phyloP scores from a whole-genome alignment of 2,797 vertebrate species.

The Odontamblyopus lacepedii region DNA sequence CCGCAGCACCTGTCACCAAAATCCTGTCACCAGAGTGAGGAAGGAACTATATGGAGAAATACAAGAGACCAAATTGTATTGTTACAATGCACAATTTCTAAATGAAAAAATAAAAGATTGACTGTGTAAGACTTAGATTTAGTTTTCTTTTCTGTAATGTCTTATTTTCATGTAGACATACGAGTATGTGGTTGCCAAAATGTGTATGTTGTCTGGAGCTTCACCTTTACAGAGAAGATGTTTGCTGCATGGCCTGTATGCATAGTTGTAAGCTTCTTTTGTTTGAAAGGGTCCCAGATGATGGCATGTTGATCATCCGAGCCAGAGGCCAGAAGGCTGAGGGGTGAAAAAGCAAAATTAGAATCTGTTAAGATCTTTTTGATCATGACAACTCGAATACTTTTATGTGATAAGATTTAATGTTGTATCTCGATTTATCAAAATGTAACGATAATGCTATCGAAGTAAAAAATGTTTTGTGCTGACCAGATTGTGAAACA shows the following conservation, averaged over 20 bases:
- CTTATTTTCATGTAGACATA: too few relatives aligned
- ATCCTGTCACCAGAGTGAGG: conserved; percentile 95
- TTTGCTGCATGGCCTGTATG: conserved; percentile 98
- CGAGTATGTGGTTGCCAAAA: background rate
- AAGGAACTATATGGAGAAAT: conserved; percentile 82
- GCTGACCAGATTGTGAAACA: too few relatives aligned
- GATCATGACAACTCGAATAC: background rate
- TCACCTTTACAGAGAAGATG: conserved; percentile 98
- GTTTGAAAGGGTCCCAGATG: conserved; percentile 96
- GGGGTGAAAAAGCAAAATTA: conserved; percentile 7
- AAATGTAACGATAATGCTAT: too few relatives aligned
- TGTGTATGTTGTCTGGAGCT: background rate
- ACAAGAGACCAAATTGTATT: conserved; percentile 13
- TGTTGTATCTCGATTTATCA: too few relatives aligned
- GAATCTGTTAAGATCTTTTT: background rate
- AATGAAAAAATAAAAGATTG: background rate
- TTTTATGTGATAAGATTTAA: too few relatives aligned
- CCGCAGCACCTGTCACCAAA: conserved; percentile 93
- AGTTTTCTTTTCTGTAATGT: too few relatives aligned
- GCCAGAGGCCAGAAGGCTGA: conserved; percentile 93
- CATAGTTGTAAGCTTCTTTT: conserved; percentile 97
- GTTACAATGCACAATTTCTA: background rate
- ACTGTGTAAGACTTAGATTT: background rate
- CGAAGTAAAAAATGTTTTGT: too few relatives aligned
- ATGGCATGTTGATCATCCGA: conserved; percentile 98